These are phyloP conservation scores for Elgaria multicarinata DNA, from an alignment of 2,113 vertebrate genomes.

Conservation along the genomic window DNA sequence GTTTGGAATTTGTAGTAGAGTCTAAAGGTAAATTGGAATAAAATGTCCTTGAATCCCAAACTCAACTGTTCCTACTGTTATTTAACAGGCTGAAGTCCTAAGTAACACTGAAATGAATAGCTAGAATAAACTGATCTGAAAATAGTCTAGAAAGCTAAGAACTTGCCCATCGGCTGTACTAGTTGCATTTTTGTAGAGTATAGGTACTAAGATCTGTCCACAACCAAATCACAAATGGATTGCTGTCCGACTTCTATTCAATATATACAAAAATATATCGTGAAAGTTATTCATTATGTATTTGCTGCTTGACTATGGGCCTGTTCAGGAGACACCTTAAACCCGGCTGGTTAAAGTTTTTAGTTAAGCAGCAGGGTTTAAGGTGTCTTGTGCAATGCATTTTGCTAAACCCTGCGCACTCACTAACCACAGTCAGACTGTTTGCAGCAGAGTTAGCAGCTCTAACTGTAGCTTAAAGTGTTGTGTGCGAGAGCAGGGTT, in stretches of 20 bases:
- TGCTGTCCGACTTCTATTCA: neutral
- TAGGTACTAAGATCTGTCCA: neutral
- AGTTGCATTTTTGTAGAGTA: neutral
- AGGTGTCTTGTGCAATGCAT: too few species aligned
- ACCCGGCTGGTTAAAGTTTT: too few species aligned
- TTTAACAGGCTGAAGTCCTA: neutral
- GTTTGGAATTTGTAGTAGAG: neutral
- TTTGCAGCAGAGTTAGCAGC: too few species aligned
- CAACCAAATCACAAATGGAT: neutral
- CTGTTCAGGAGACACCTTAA: too few species aligned
- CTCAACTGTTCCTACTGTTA: neutral
- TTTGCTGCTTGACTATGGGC: neutral
- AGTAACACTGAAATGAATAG: neutral
- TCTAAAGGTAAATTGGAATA: neutral
- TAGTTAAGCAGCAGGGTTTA: too few species aligned
- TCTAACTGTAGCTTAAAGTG: too few species aligned
- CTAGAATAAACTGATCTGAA: neutral
- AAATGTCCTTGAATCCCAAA: fast-evolving
- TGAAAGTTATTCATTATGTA: neutral
- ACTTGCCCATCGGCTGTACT: neutral
- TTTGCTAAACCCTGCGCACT: too few species aligned
- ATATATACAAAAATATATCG: neutral
- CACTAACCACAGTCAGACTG: too few species aligned
- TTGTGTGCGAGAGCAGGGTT: too few species aligned
- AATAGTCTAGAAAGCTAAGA: neutral